phyloP scores from a whole-genome alignment of 2,888 invertebrate genomes.

The Leptinotarsa tumamoca region DNA sequence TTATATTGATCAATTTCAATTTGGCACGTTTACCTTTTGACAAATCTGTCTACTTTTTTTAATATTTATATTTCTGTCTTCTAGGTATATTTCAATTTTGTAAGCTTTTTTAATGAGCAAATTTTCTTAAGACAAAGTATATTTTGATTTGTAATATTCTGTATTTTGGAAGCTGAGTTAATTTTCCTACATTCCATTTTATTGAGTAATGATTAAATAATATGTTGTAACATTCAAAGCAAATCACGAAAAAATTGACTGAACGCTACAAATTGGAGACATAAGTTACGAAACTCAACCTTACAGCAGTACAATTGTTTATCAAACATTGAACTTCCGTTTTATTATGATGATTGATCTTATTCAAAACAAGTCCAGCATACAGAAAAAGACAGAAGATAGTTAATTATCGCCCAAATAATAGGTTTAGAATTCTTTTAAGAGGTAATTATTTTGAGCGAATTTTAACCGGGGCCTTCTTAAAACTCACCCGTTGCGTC shows the following conservation, averaged over 20 bases:
- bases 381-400: neutral
- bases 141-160: too few species aligned
- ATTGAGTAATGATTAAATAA: too few species aligned
- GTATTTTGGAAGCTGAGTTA: too few species aligned
- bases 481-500: constrained; percentile 51
- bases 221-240: neutral
- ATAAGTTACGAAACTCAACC: neutral
- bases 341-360: neutral
- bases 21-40: too few species aligned
- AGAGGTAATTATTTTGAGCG: too few species aligned
- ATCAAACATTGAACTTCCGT: neutral
- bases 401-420: neutral
- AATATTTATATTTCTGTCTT: too few species aligned
- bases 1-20: too few species aligned
- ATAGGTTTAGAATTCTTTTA: neutral
- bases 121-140: too few species aligned
- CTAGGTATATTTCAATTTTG: too few species aligned
- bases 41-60: too few species aligned
- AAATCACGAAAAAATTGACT: neutral
- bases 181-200: too few species aligned
- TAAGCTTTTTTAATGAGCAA: too few species aligned
- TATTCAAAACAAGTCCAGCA: neutral
- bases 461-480: neutral
- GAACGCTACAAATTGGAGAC: neutral
- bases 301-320: neutral